Base-by-base conservation (phyloP, 2,888 invertebrate genomes). In the Amitus sp. region DNA sequence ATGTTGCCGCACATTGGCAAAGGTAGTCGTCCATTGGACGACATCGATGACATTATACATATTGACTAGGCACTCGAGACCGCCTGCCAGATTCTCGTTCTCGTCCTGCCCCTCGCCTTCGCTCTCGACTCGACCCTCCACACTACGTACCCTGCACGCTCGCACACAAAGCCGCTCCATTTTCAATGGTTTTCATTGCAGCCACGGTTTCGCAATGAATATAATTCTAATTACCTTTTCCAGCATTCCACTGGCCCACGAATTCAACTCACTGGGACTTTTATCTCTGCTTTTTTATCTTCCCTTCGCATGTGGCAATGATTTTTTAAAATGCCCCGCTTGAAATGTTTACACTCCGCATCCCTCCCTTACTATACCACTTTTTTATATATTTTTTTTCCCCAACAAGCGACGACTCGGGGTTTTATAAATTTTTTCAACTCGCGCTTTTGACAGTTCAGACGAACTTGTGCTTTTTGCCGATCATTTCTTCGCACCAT, bases 1-100 rank as follows among this genome's bases (percentile, higher is more conserved):
- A 50, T 56, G 52, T 47, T 57, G 28, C 42, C 30, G 53, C 57
- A 53, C 47, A 52, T 33, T 47, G 54, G 63, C 66, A 71, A 69
- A 73, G 70, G 75, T 74, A 66, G 73, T 69, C 75, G 73, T 72
- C 71, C 74, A 66, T 69, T 73, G 70, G 72, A 80, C 78, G 77
- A 80, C 80, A 78, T 81, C 80, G 80, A 81, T 81, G 80, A 80
- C 79, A 79, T 79, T 80, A 80, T 80, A 81, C 79, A 81, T 80
- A 80, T 81, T 80, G 79, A 80, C 79, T 80, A 80, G 79, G 76
- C 79, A 80, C 80, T 80, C 75, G 80, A 80, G 77, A 73, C 75
- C 76, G 77, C 69, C 73, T 69, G 72, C 70, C 67, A 64, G 71
- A 67, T 74, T 68, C 73, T 74, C 73, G 63, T 61, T 67, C 68